Evolutionary conservation across 2,113 vertebrate genomes (phyloP).

Genomic region (Mustela nigripes): DNA sequence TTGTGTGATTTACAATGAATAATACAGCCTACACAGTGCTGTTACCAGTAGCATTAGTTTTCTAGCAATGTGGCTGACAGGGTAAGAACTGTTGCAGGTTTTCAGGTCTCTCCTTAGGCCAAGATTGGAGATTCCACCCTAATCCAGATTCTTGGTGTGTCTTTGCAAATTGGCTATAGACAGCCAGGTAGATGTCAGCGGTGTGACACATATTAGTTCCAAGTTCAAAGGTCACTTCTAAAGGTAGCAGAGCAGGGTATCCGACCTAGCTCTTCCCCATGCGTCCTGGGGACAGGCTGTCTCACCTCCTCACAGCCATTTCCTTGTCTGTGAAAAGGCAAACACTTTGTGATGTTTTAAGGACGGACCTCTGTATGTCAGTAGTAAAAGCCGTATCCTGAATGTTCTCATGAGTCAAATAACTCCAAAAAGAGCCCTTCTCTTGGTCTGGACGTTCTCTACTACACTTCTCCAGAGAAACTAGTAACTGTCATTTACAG

Average conservation of each 20-base stretch:
- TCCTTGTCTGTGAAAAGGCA: background rate
- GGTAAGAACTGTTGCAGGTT: background rate
- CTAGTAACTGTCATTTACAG: conserved; percentile 19
- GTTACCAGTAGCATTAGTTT: conserved; percentile 21
- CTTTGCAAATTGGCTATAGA: background rate
- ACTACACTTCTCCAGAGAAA: conserved; percentile 29
- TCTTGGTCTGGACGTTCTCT: background rate
- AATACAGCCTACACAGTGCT: background rate
- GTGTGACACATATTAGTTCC: background rate
- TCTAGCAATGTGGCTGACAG: background rate
- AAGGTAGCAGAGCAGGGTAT: background rate
- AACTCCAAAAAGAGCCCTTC: background rate
- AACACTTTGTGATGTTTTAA: background rate
- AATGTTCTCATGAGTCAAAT: background rate
- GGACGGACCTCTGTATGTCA: background rate
- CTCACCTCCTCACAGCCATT: background rate
- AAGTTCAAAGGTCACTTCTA: background rate
- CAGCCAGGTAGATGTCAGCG: background rate
- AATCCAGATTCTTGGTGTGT: background rate
- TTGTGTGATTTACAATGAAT: background rate
- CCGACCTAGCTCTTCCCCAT: background rate
- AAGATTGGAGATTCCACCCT: background rate
- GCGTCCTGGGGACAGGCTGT: background rate
- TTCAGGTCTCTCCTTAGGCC: background rate
- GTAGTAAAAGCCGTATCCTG: background rate